Percentiles rank a stretch among this genome's conserved stretches.
Conservation (phyloP, 2,797 vertebrate species). For the Crax fasciolata region DNA sequence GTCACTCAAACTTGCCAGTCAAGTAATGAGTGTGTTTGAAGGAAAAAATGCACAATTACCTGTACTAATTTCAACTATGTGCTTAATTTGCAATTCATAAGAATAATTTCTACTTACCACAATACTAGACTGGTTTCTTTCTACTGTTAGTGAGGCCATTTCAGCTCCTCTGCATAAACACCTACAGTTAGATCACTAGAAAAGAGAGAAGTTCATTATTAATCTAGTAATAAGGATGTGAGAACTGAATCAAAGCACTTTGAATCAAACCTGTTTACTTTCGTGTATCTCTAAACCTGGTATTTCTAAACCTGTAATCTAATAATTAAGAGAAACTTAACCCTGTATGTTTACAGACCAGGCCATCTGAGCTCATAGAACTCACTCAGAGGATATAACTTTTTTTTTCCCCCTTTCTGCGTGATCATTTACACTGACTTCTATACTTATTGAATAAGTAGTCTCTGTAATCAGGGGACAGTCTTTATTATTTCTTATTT, state of each 20-base stretch:
- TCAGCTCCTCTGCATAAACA: background rate
- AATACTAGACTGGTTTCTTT: background rate
- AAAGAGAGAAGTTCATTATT: constrained; percentile 18
- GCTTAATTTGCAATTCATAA: background rate
- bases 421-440: background rate
- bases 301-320: background rate
- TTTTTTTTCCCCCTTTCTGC: too few species aligned
- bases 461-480: background rate
- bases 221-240: background rate
- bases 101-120: background rate
- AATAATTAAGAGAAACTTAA: constrained; percentile 5
- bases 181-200: background rate
- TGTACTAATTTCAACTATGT: background rate
- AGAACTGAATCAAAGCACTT: constrained; percentile 10
- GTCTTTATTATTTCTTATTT: background rate
- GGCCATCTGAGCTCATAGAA: background rate
- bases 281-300: background rate
- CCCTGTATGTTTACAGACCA: background rate
- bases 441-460: background rate
- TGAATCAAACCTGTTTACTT: constrained; percentile 10
- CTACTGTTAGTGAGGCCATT: background rate
- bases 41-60: background rate
- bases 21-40: background rate
- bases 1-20: background rate
- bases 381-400: background rate